phyloP scores from a whole-genome alignment of 1,140 invertebrate species.

The Caenorhabditis brenneri region DNA sequence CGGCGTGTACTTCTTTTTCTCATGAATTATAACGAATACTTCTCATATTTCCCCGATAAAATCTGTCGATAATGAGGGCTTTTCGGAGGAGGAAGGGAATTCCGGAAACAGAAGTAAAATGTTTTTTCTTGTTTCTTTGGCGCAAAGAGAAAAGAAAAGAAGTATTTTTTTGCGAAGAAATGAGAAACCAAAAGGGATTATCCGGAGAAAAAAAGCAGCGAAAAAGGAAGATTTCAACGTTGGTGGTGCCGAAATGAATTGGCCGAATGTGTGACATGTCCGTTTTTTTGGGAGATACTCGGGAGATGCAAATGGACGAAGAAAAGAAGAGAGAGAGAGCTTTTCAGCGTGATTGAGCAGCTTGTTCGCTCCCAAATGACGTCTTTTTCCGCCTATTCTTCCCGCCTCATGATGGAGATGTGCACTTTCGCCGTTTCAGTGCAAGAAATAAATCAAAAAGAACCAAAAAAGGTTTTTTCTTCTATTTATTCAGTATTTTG shows the following conservation, averaged over 20 bases:
- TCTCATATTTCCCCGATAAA: not conserved
- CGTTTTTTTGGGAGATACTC: not conserved
- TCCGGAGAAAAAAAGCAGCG: not conserved
- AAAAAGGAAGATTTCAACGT: not conserved
- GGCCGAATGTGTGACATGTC: not conserved
- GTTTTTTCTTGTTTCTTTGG: not conserved
- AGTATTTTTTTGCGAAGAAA: not conserved
- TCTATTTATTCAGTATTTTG: not conserved
- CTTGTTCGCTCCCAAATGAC: slow-evolving; percentile 16
- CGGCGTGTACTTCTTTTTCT: too few relatives aligned
- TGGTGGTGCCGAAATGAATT: slow-evolving; percentile 20
- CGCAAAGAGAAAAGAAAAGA: not conserved
- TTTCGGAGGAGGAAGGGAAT: not conserved
- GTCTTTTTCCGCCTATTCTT: not conserved
- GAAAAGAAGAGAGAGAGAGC: not conserved
- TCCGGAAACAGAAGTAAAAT: not conserved
- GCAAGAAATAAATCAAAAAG: too few relatives aligned
- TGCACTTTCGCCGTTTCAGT: not conserved
- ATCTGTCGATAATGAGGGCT: not conserved
- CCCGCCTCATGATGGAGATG: not conserved
- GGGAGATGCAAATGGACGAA: not conserved
- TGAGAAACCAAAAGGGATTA: slow-evolving; percentile 35
- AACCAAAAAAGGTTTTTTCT: not conserved
- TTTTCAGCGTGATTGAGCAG: slow-evolving; percentile 33
- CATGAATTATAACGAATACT: too few relatives aligned